These are phyloP conservation scores for Notiomystis cincta DNA, from an alignment of 2,113 vertebrate species.

Conservation along the genomic window DNA sequence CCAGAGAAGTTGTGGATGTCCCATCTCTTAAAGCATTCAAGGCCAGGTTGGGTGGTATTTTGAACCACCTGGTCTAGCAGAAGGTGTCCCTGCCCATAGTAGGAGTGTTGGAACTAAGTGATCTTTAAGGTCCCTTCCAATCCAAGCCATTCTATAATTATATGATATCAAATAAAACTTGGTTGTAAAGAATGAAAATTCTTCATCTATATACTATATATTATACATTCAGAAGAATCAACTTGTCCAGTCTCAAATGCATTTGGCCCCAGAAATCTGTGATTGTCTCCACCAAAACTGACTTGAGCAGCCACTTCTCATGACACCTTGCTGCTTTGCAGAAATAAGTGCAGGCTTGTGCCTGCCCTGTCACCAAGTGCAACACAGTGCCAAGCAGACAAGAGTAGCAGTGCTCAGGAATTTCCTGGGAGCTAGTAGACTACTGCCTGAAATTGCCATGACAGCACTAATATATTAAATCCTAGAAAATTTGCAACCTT, in stretches of 20 bases:
- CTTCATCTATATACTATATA: background rate
- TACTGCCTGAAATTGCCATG: background rate
- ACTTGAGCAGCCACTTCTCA: background rate
- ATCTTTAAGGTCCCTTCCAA: background rate
- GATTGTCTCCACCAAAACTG: background rate
- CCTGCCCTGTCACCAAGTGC: background rate
- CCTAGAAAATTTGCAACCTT: background rate
- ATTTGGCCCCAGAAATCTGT: background rate
- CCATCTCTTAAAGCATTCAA: background rate
- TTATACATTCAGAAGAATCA: background rate
- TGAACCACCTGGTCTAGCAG: background rate
- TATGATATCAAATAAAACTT: background rate
- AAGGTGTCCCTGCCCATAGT: background rate
- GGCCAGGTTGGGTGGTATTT: background rate
- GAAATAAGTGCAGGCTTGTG: background rate
- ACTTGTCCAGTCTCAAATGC: background rate
- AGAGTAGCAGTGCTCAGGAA: background rate
- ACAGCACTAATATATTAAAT: background rate
- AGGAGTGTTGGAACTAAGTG: background rate
- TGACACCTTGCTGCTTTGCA: background rate
- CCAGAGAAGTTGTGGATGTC: background rate
- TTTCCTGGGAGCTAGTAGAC: background rate
- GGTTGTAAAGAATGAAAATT: background rate
- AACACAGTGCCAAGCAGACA: rapidly evolving
- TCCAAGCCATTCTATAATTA: background rate